phyloP scores from a whole-genome alignment of 2,113 vertebrate genomes.

The Puma concolor region DNA sequence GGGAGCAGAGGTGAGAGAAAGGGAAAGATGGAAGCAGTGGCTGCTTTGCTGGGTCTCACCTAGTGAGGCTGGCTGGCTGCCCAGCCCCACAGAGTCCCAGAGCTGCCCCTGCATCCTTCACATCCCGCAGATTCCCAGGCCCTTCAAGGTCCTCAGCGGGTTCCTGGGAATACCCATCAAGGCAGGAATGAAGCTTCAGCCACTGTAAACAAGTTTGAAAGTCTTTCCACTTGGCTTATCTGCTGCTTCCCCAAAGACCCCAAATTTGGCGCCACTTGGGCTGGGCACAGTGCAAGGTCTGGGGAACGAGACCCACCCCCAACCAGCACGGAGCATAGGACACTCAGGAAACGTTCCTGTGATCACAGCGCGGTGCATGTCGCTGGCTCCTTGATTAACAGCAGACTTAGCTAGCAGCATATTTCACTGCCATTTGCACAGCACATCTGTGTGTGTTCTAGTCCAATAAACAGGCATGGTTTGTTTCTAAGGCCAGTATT shows the following conservation, averaged over 20 bases:
- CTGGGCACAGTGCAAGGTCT: background rate
- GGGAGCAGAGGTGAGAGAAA: background rate
- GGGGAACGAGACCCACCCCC: background rate
- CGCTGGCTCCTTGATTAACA: fast-evolving
- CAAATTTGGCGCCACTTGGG: background rate
- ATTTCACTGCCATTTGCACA: background rate
- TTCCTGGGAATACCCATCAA: background rate
- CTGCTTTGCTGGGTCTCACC: background rate
- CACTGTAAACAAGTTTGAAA: too few relatives aligned
- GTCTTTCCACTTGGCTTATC: background rate
- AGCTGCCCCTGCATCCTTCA: background rate
- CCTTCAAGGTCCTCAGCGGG: background rate
- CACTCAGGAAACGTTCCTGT: background rate
- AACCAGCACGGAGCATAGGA: background rate
- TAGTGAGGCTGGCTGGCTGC: fast-evolving
- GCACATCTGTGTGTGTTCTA: constrained; percentile 5
- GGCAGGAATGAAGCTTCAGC: background rate
- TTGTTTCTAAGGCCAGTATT: constrained; percentile 28
- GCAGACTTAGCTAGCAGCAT: background rate
- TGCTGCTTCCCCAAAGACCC: background rate
- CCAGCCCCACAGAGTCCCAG: background rate
- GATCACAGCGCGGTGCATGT: fast-evolving
- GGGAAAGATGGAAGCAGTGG: background rate
- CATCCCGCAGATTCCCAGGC: background rate
- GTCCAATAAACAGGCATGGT: background rate